phyloP scores from a whole-genome alignment of 1,140 invertebrate species.

The Papilio helenus region DNA sequence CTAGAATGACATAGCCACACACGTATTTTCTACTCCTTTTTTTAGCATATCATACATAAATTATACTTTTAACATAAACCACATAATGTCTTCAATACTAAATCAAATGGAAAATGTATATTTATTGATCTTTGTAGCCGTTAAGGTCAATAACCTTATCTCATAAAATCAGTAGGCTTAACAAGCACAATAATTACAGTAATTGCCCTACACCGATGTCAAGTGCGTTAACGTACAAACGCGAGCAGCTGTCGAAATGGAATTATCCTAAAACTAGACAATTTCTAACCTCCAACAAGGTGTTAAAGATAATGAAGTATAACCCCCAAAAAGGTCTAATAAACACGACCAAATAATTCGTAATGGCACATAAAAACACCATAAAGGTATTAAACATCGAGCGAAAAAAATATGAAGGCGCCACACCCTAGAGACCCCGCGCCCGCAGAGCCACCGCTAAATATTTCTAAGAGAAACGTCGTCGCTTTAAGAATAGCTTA shows the following conservation, averaged over 20 bases:
- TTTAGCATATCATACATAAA: too few relatives aligned
- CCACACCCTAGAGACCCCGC: constrained; percentile 61
- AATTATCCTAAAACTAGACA: not conserved
- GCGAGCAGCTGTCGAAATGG: not conserved
- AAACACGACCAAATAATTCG: constrained; percentile 72
- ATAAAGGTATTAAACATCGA: constrained; percentile 63
- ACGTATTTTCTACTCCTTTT: too few relatives aligned
- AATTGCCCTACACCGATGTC: not conserved
- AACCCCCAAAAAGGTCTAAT: constrained; percentile 65
- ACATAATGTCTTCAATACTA: too few relatives aligned
- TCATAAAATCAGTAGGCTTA: not conserved
- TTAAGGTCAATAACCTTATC: not conserved
- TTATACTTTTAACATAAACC: too few relatives aligned
- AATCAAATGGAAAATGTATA: too few relatives aligned
- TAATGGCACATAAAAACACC: constrained; percentile 75
- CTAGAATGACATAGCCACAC: too few relatives aligned
- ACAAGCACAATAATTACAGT: not conserved
- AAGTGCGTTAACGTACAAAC: constrained; percentile 11
- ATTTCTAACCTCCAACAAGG: constrained; percentile 63
- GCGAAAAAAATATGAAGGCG: constrained; percentile 68
- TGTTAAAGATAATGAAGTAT: constrained; percentile 79
- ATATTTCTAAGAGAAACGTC: constrained; percentile 65
- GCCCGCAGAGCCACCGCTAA: constrained; percentile 54
- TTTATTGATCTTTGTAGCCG: not conserved
- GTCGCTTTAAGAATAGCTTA: constrained; percentile 79